phyloP scores from a whole-genome alignment of 2,888 invertebrate genomes.

The Mythimna albipuncta region DNA sequence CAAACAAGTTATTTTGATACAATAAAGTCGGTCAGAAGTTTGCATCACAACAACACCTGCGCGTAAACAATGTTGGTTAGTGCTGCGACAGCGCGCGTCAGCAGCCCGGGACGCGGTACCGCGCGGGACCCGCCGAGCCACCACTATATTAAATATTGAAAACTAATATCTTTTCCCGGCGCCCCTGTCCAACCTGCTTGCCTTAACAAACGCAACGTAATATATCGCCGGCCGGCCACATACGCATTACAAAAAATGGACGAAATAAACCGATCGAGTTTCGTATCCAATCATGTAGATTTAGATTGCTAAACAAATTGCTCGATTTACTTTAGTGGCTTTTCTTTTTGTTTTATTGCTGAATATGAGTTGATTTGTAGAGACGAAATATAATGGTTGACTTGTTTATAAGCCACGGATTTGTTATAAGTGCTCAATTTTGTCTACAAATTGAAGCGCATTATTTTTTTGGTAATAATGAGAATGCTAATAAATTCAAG shows the following conservation, averaged over 20 bases:
- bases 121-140: conserved; percentile 32
- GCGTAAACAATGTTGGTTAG: conserved; percentile 50
- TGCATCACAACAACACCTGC: conserved; percentile 50
- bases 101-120: conserved; percentile 39
- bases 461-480: background rate
- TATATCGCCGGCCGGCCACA: conserved; percentile 44
- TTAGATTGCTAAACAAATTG: conserved; percentile 47
- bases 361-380: conserved; percentile 35
- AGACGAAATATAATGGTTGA: conserved; percentile 7
- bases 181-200: conserved; percentile 50
- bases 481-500: background rate
- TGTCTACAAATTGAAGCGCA: background rate
- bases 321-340: conserved; percentile 47
- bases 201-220: conserved; percentile 47
- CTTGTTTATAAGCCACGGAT: background rate
- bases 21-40: conserved; percentile 29
- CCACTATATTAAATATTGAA: conserved; percentile 68
- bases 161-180: conserved; percentile 63
- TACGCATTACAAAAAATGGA: conserved; percentile 48
- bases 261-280: conserved; percentile 31
- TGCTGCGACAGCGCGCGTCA: conserved; percentile 63
- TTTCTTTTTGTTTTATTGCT: conserved; percentile 35
- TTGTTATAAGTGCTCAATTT: background rate
- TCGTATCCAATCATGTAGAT: conserved; percentile 28
- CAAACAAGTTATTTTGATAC: conserved; percentile 9